Evolutionary conservation across 1,140 invertebrate genomes (phyloP).

Genomic region (Drusus annulatus): DNA sequence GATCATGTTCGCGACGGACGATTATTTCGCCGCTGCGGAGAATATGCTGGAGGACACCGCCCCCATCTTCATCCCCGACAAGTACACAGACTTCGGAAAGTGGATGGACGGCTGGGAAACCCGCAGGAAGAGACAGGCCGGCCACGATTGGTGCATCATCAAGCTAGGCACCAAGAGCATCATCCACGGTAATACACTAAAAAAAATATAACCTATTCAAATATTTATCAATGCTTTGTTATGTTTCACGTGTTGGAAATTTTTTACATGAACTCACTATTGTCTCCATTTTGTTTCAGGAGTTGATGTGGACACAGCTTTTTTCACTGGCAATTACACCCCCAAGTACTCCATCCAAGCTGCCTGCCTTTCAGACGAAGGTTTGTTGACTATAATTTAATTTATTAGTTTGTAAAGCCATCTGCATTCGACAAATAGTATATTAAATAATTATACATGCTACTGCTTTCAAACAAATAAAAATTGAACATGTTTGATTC

Average conservation of each 20-base stretch:
- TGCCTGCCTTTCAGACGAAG: slow-evolving; percentile 69
- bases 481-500: no score
- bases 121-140: slow-evolving; percentile 73
- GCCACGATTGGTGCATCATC: slow-evolving; percentile 79
- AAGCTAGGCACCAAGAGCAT: slow-evolving; percentile 73
- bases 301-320: slow-evolving; percentile 76
- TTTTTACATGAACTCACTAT: no score
- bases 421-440: neutral
- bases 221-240: neutral
- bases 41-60: slow-evolving; percentile 74
- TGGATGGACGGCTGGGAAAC: slow-evolving; percentile 85
- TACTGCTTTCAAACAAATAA: no score
- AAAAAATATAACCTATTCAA: neutral
- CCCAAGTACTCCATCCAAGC: slow-evolving; percentile 78
- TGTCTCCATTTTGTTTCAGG: slow-evolving; percentile 61
- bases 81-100: slow-evolving; percentile 78
- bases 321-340: slow-evolving; percentile 79
- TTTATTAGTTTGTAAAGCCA: neutral
- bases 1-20: slow-evolving; percentile 78
- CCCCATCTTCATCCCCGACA: slow-evolving; percentile 73
- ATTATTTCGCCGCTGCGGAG: slow-evolving; percentile 79
- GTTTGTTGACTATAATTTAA: slow-evolving; percentile 59
- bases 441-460: no score
- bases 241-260: no score
- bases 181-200: slow-evolving; percentile 68